These are phyloP conservation scores for Enoplolaimus lenunculus DNA, from an alignment of 2,888 invertebrate genomes.

Conservation along the genomic window DNA sequence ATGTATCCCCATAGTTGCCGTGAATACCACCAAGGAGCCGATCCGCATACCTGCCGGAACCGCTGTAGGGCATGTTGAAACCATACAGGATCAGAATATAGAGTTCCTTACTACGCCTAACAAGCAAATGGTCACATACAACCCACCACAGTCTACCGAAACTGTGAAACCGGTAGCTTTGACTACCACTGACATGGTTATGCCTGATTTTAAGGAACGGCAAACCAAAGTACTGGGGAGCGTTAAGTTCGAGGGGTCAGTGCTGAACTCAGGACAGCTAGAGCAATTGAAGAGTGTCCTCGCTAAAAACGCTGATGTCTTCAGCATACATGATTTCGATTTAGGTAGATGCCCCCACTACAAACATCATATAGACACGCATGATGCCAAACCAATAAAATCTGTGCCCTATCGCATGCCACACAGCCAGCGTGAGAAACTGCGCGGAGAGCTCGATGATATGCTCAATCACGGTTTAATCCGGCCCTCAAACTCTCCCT, in stretches of 20 bases:
- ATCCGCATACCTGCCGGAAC: neutral
- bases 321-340: neutral
- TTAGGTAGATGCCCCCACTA: neutral
- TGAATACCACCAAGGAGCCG: neutral
- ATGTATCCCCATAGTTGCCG: neutral
- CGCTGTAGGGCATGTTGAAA: neutral
- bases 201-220: no score
- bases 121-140: no score
- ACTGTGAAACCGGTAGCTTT: constrained; percentile 6
- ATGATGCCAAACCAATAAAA: neutral
- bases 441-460: neutral
- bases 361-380: neutral
- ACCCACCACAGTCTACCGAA: neutral
- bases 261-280: neutral
- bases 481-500: constrained; percentile 33
- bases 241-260: neutral
- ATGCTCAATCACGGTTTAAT: constrained; percentile 19
- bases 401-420: neutral
- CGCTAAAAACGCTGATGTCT: neutral
- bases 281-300: neutral
- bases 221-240: no score
- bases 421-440: neutral
- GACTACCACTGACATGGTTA: no score
- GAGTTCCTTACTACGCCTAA: neutral
- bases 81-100: neutral